Base-by-base conservation (phyloP, 2,888 invertebrate genomes). In the Scaptodrosophila latifasciaeformis region DNA sequence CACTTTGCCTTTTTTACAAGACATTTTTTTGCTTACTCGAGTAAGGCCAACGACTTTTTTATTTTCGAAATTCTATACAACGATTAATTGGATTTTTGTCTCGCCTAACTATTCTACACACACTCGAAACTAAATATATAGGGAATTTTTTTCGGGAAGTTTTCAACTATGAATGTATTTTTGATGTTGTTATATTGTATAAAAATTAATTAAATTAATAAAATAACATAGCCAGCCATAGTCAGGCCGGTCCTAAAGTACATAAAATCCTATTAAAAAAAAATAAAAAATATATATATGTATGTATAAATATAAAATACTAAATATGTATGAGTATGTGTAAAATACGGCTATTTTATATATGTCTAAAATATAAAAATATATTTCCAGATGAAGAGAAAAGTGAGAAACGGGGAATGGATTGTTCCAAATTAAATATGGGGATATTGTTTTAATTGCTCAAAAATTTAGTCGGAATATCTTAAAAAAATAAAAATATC, bases 291-390 rank as follows among this genome's bases (percentile, higher is more conserved):
- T n/a, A n/a, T n/a, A n/a, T n/a, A n/a, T n/a, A n/a, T n/a, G n/a
- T n/a, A n/a, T n/a, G n/a, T n/a, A n/a, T n/a, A n/a, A n/a, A n/a
- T n/a, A n/a, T n/a, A n/a, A n/a, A n/a, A n/a, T n/a, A n/a, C n/a
- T n/a, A n/a, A n/a, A n/a, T n/a, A n/a, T n/a, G n/a, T n/a, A n/a
- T n/a, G 34, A 59, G 37, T 45, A 43, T 59, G 59, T 51, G 30
- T 39, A 59, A 59, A 40, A 53, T 45, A 59, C 40, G 44, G 18
- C 43, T 58, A 57, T 24, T 51, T 57, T 55, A 49, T 55, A n/a
- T n/a, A n/a, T n/a, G n/a, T n/a, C n/a, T n/a, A n/a, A n/a, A n/a
- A n/a, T n/a, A n/a, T n/a, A n/a, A n/a, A n/a, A n/a, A n/a, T n/a
- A n/a, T n/a, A n/a, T n/a, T n/a, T n/a, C n/a, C n/a, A n/a, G n/a